Percentiles rank a stretch among this genome's conserved stretches.
Conservation (phyloP, 2,113 vertebrate species). For the Chauna torquata region DNA sequence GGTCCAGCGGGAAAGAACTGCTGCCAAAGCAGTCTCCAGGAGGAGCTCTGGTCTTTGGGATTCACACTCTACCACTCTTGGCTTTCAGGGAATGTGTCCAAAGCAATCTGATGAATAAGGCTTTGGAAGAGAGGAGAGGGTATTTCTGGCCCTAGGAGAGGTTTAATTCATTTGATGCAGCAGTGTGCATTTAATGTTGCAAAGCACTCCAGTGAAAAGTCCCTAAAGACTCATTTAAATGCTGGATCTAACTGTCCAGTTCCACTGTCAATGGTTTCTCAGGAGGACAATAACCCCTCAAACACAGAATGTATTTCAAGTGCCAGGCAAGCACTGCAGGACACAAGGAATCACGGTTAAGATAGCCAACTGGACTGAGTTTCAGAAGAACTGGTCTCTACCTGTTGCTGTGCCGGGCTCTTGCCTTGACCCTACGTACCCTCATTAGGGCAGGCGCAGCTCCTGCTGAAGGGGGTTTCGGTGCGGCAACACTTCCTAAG, state of each 20-base stretch:
- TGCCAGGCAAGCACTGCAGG: background rate
- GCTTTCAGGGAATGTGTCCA: background rate
- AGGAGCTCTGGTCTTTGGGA: slow-evolving; percentile 11
- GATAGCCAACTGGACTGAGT: background rate
- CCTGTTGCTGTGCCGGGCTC: background rate
- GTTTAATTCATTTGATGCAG: background rate
- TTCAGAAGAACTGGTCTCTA: background rate
- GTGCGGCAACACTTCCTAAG: background rate
- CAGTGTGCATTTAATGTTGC: background rate
- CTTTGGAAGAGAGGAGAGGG: background rate
- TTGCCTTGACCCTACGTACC: background rate
- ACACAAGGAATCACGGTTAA: background rate
- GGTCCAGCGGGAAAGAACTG: background rate
- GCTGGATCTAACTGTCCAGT: background rate
- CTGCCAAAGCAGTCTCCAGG: background rate
- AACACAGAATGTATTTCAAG: background rate
- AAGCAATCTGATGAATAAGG: background rate
- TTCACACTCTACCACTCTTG: background rate
- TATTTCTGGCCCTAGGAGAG: background rate
- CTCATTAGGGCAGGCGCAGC: background rate
- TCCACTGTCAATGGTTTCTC: background rate
- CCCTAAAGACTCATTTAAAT: background rate
- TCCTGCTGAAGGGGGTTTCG: background rate
- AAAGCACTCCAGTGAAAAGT: background rate
- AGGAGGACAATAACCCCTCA: background rate